These are phyloP conservation scores for Danio rerio DNA, from an alignment of 2,113 vertebrate species.

Conservation along the genomic window GRCz12tu NC_133180.1:35690501-35691000, in stretches of 20 bases:
- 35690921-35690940: conserved; percentile 46
- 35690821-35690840: conserved; percentile 22
- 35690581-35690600: background rate
- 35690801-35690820: conserved; percentile 14
- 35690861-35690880: conserved; percentile 64
- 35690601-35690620: background rate
- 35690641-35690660: conserved; percentile 1
- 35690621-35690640: background rate
- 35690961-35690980: conserved; percentile 72
- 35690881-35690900: conserved; percentile 65
- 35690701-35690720: conserved; percentile 29
- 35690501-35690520: no score
- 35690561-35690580: background rate
- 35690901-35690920: conserved; percentile 59
- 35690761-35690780: conserved; percentile 7
- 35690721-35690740: conserved; percentile 33
- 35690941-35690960: conserved; percentile 53
- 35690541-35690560: background rate
- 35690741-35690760: conserved; percentile 45
- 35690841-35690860: conserved; percentile 49
- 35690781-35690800: background rate
- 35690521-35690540: no score
- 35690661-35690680: conserved; percentile 23
- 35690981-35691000: conserved; percentile 61
- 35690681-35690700: conserved; percentile 33